Evolutionary conservation across 1,140 invertebrate species (phyloP).

Genomic region (Trichoplusia ni): DNA sequence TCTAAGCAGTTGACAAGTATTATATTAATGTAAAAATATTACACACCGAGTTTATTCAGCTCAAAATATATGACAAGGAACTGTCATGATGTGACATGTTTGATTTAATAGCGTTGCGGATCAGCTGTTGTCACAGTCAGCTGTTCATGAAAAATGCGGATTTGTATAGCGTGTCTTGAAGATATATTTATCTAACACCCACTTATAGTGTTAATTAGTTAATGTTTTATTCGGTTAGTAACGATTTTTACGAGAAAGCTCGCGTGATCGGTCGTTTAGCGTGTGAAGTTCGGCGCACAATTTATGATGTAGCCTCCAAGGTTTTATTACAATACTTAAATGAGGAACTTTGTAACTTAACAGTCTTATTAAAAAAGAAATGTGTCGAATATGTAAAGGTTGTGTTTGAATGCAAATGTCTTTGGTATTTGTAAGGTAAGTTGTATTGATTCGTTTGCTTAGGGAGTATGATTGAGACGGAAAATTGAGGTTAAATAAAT

Average conservation of each 20-base stretch:
- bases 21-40: neutral
- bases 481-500: slow-evolving; percentile 22
- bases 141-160: neutral
- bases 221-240: neutral
- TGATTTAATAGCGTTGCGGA: neutral
- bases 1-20: neutral
- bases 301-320: neutral
- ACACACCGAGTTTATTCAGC: neutral
- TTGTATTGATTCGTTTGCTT: slow-evolving; percentile 15
- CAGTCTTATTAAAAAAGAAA: too few relatives aligned
- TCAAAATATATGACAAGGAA: neutral
- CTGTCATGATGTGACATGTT: neutral
- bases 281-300: slow-evolving; percentile 2
- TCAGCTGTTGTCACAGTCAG: neutral
- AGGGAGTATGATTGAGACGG: slow-evolving; percentile 12
- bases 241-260: slow-evolving; percentile 8
- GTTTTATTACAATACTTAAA: slow-evolving; percentile 2
- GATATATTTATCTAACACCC: slow-evolving; percentile 14
- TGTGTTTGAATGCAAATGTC: slow-evolving; percentile 14
- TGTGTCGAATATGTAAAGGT: neutral
- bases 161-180: neutral
- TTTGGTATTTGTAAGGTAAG: neutral
- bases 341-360: too few relatives aligned
- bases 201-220: neutral
- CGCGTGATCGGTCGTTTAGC: neutral